Conservation (phyloP, 1,140 invertebrate genomes). For the Zaprionus ornatus region DNA sequence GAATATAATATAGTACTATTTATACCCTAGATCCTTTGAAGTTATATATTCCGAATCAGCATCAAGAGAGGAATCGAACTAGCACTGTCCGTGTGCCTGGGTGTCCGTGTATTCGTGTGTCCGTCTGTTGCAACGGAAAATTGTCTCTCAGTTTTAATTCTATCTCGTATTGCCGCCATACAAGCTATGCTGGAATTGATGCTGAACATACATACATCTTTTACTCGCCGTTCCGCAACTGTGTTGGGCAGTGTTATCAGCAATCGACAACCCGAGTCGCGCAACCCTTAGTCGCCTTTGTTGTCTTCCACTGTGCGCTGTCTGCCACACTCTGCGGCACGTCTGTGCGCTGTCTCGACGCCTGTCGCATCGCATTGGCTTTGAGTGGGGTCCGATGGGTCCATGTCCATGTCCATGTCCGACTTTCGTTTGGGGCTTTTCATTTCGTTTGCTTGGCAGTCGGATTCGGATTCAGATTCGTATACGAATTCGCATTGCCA, state of each 20-base stretch:
- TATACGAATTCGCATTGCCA: slow-evolving; percentile 20
- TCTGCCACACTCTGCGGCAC: slow-evolving; percentile 27
- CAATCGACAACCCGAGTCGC: slow-evolving; percentile 26
- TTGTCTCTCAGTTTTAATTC: too few relatives aligned
- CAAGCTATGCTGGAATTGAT: too few relatives aligned
- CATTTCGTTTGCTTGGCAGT: slow-evolving; percentile 42
- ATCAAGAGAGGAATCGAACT: too few relatives aligned
- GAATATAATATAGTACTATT: too few relatives aligned
- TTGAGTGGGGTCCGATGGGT: slow-evolving; percentile 62
- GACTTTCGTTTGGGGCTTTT: slow-evolving; percentile 60
- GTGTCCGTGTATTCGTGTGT: too few relatives aligned
- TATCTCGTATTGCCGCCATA: too few relatives aligned
- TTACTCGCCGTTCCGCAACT: not conserved
- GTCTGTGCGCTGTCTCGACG: slow-evolving; percentile 69
- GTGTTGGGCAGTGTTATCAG: slow-evolving; percentile 5
- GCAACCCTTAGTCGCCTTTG: slow-evolving; percentile 23
- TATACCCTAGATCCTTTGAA: too few relatives aligned
- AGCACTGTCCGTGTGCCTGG: too few relatives aligned
- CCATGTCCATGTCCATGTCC: slow-evolving; percentile 23
- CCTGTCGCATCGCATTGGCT: slow-evolving; percentile 54
- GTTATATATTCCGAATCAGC: too few relatives aligned
- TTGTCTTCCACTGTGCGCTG: slow-evolving; percentile 21
- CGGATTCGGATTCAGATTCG: slow-evolving; percentile 27
- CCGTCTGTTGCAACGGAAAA: too few relatives aligned
- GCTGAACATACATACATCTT: too few relatives aligned